phyloP scores from a whole-genome alignment of 1,140 invertebrate genomes.

The Sesamia nonagrioides region DNA sequence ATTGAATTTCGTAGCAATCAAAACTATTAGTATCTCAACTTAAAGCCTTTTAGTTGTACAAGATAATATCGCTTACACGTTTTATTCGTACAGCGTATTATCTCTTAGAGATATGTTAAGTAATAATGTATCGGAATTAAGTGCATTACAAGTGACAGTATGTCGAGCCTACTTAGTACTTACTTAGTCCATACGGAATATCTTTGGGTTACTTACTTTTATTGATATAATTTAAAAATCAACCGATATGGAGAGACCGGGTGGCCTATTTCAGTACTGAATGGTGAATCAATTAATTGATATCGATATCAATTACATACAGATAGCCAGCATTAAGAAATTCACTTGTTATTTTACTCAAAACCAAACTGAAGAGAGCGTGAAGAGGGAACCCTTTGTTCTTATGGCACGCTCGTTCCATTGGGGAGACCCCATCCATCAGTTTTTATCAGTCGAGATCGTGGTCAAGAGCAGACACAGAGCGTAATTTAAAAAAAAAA shows the following conservation, averaged over 20 bases:
- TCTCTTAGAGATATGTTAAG: conserved; percentile 38
- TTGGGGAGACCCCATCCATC: no score
- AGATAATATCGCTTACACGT: conserved; percentile 25
- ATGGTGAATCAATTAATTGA: conserved; percentile 26
- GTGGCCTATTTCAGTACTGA: conserved; percentile 1
- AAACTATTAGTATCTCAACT: conserved; percentile 33
- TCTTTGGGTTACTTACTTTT: background rate
- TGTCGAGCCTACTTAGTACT: conserved; percentile 20
- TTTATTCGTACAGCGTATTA: conserved; percentile 18
- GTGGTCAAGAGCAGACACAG: no score
- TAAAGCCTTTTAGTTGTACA: conserved; percentile 20
- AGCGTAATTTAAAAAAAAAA: no score
- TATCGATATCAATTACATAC: conserved; percentile 5
- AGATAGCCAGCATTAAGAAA: background rate
- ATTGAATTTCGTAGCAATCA: conserved; percentile 22
- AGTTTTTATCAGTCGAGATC: no score
- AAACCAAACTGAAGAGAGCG: background rate
- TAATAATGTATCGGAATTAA: conserved; percentile 33
- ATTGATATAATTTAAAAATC: conserved; percentile 11
- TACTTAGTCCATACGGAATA: conserved; percentile 14
- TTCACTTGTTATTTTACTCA: background rate
- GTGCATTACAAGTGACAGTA: conserved; percentile 16
- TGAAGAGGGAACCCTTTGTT: no score
- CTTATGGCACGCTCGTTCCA: no score
- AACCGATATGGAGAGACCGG: background rate